Evolutionary conservation across 2,888 invertebrate species (phyloP).

Genomic region (Lordiphosa andalusiaca): DNA sequence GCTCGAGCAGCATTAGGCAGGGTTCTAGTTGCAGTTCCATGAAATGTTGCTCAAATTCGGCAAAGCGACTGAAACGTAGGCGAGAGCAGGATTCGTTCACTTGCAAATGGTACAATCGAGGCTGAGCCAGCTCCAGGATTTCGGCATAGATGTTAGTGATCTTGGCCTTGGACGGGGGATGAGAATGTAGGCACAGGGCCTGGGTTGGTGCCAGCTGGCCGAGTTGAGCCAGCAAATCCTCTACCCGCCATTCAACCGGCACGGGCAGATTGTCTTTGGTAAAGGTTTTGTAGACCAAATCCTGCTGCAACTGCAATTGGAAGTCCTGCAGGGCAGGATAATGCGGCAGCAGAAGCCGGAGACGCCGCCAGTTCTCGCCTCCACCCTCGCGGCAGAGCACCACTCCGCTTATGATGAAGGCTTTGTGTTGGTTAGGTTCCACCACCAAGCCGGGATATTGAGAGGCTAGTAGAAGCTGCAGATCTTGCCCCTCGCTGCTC

Average conservation of each 20-base stretch:
- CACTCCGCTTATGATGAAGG: slow-evolving; percentile 35
- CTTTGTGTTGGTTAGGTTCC: slow-evolving; percentile 12
- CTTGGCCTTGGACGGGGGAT: too few relatives aligned
- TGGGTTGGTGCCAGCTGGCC: slow-evolving; percentile 23
- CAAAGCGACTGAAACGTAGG: slow-evolving; percentile 70
- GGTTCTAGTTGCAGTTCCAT: slow-evolving; percentile 63
- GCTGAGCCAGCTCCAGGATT: slow-evolving; percentile 56
- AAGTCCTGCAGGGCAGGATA: slow-evolving; percentile 57
- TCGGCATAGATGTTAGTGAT: slow-evolving; percentile 62
- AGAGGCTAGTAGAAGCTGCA: slow-evolving; percentile 13
- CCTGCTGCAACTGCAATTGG: slow-evolving; percentile 48
- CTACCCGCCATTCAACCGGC: slow-evolving; percentile 48
- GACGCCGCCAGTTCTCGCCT: slow-evolving; percentile 35
- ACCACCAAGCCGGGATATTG: slow-evolving; percentile 45
- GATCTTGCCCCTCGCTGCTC: neutral
- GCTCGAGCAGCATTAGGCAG: slow-evolving; percentile 51
- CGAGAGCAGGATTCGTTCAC: slow-evolving; percentile 50
- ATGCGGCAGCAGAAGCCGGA: slow-evolving; percentile 63
- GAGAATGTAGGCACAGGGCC: too few relatives aligned
- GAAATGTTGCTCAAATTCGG: slow-evolving; percentile 66
- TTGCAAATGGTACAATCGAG: slow-evolving; percentile 58
- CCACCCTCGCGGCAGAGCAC: slow-evolving; percentile 13
- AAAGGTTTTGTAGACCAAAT: slow-evolving; percentile 42
- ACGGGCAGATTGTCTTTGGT: slow-evolving; percentile 31
- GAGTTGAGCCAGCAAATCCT: slow-evolving; percentile 58